Evolutionary conservation across 2,797 vertebrate species (phyloP).

Genomic region (Lagocephalus sceleratus): DNA sequence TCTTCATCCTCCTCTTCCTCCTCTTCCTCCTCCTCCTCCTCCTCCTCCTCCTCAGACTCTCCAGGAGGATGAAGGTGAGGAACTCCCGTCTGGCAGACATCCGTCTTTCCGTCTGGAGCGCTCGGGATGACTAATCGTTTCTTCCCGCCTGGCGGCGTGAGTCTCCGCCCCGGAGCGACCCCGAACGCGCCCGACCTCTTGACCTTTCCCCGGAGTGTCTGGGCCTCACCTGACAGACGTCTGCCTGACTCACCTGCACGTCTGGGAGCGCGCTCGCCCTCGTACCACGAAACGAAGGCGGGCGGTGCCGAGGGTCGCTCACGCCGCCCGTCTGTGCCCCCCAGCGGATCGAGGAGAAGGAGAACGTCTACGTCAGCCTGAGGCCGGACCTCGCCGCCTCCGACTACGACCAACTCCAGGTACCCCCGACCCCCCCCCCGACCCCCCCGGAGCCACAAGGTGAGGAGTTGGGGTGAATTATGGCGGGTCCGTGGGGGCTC

Average conservation of each 20-base stretch:
- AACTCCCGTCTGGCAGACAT: constrained; percentile 9
- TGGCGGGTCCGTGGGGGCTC: too few relatives aligned
- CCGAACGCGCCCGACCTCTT: background rate
- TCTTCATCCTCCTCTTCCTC: background rate
- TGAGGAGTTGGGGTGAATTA: too few relatives aligned
- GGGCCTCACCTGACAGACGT: too few relatives aligned
- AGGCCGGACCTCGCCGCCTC: background rate
- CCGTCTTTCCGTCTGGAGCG: background rate
- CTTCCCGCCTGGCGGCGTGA: background rate
- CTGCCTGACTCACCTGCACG: too few relatives aligned
- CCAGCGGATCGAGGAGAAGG: constrained; percentile 20
- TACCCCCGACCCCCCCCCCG: constrained; percentile 4
- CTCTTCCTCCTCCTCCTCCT: constrained; percentile 17
- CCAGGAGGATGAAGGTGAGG: constrained; percentile 36
- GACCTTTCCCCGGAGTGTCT: too few relatives aligned
- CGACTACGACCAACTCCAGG: constrained; percentile 36
- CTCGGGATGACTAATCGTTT: constrained; percentile 25
- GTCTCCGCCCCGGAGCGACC: background rate
- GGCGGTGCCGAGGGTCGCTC: too few relatives aligned
- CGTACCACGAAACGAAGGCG: too few relatives aligned
- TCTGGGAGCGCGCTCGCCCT: too few relatives aligned
- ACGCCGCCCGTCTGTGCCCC: background rate
- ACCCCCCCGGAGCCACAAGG: background rate
- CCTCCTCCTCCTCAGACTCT: constrained; percentile 22
- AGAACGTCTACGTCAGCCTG: constrained; percentile 9